A percentile compares a stretch with the other conserved stretches of the same genome.
These are phyloP conservation scores for Nannoperca obscura DNA, from an alignment of 2,797 vertebrate genomes.

Conservation along the genomic window DNA sequence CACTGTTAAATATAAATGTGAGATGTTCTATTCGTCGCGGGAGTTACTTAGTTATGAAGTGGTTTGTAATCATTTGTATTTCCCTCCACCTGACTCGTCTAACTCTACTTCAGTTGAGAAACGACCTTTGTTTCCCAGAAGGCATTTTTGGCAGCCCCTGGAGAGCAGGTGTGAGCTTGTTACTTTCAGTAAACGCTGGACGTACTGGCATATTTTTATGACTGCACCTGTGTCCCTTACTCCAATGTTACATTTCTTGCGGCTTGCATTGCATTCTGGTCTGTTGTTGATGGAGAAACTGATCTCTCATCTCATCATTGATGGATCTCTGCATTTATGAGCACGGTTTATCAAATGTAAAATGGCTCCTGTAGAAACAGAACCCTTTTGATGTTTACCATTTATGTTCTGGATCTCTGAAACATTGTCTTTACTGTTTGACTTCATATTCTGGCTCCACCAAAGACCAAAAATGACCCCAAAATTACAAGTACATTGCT, in stretches of 20 bases:
- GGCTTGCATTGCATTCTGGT: constrained; percentile 2
- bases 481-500: neutral
- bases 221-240: constrained; percentile 36
- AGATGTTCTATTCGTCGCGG: neutral
- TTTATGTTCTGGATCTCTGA: neutral
- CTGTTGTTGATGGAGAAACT: neutral
- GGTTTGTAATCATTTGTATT: constrained; percentile 8
- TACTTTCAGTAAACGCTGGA: constrained; percentile 1
- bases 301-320: neutral
- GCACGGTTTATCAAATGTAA: neutral
- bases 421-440: neutral
- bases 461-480: neutral
- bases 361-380: neutral
- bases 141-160: neutral
- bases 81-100: neutral
- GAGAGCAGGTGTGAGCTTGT: constrained; percentile 49
- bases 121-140: constrained; percentile 21
- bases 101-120: constrained; percentile 2
- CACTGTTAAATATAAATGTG: neutral
- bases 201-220: constrained; percentile 38
- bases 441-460: neutral
- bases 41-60: neutral
- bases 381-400: neutral
- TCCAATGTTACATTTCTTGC: neutral
- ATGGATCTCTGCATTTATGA: constrained; percentile 1